Evolutionary conservation across 1,140 invertebrate species (phyloP), one percentile per base, ranked within the genome.

Genomic region (Neodiprion pinetum): DNA sequence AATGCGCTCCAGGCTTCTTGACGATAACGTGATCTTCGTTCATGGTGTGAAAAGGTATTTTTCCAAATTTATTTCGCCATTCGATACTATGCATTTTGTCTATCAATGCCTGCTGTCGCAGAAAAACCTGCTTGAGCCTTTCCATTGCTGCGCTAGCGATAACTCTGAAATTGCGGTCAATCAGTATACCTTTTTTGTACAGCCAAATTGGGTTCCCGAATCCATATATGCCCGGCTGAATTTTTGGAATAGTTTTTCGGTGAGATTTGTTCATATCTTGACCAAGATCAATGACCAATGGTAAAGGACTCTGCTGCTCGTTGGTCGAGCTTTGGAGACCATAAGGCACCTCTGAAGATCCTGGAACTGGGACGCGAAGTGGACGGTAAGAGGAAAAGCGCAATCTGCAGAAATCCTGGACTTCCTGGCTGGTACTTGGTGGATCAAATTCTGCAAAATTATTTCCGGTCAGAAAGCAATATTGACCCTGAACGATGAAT

Each of bases 21-120:
- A 69, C 67, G 21, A 69, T 47, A 7, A 69, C 21, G 12, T 69
- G 67, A 69, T 69, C 67, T 14, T 69, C 67, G 67, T 69, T 69
- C 17, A 21, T 21, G 40, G 67, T 69, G 40, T 69, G 7, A 47
- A 14, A 69, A 69, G 67, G 67, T 12, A 69, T 23, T 12, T 21
- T 4, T 21, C 11, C 12, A 1, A 14, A 69, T 47, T 47, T 69
- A 47, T 21, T 11, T 5, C 40, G 67, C 67, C 67, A 69, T 23
- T 21, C 67, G 67, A 69, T 8, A 21, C 53, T 61, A 17, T 61
- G 53, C 53, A 61, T 14, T 61, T 61, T 61, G 5, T 61, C n/a
- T 17, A 61, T 14, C 53, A 61, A 61, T 7, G 4, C 53, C n/a
- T 61, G 11, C 8, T 61, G 11, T 14, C n/a, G 11, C 53, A 61